A percentile compares a stretch with the other conserved stretches of the same genome.
phyloP scores from a whole-genome alignment of 30 jellyfish, hydroid and myxozoan species.

The Cassiopea andromeda region DNA sequence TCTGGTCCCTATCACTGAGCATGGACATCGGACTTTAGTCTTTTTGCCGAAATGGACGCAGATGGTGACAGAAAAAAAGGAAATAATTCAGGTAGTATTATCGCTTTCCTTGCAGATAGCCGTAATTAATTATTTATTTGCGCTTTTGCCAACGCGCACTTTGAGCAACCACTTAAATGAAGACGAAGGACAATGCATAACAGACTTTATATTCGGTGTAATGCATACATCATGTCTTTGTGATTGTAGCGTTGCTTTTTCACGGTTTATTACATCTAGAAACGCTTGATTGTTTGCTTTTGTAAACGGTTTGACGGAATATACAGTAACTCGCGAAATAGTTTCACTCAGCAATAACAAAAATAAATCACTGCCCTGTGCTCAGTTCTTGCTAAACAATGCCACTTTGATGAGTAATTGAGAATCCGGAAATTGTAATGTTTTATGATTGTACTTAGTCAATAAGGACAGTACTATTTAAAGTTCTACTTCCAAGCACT shows the following conservation, averaged over 20 bases:
- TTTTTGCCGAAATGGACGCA: background rate
- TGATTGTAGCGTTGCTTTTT: no score
- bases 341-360: no score
- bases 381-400: background rate
- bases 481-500: background rate
- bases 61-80: background rate
- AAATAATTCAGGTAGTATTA: background rate
- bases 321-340: no score
- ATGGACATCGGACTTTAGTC: constrained; percentile 6
- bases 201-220: no score
- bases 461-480: background rate
- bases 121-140: background rate
- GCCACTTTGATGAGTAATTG: background rate
- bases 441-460: background rate
- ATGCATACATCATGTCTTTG: no score
- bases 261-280: no score
- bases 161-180: background rate
- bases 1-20: background rate
- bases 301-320: no score
- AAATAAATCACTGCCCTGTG: background rate
- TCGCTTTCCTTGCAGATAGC: background rate
- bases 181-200: no score
- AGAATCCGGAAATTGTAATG: background rate
- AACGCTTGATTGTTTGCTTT: no score
- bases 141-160: background rate